These are phyloP conservation scores for Scopus umbretta DNA, from an alignment of 2,113 vertebrate genomes.

Conservation along the genomic window DNA sequence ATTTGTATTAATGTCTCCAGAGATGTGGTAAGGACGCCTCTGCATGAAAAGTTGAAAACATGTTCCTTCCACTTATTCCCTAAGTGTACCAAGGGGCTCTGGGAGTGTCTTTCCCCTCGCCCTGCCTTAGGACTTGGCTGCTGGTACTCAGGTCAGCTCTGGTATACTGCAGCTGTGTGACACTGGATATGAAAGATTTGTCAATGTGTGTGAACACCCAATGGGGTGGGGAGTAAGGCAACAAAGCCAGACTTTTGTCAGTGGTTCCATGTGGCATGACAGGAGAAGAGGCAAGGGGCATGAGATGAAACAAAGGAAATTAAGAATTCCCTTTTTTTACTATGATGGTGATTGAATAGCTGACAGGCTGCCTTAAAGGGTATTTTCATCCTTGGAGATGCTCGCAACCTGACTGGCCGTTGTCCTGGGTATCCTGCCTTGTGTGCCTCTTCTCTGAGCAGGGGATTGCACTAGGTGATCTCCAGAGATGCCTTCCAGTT, in stretches of 20 bases:
- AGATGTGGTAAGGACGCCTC: neutral
- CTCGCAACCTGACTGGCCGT: accelerated
- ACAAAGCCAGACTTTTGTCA: neutral
- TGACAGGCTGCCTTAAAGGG: neutral
- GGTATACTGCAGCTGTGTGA: neutral
- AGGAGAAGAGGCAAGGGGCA: neutral
- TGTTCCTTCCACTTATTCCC: neutral
- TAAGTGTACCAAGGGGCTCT: neutral
- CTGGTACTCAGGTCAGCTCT: neutral
- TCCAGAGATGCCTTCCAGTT: neutral
- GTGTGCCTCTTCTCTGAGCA: neutral
- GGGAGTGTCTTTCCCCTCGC: neutral
- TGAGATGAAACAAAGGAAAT: neutral
- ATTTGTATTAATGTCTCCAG: neutral
- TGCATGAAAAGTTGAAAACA: neutral
- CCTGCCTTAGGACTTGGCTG: neutral
- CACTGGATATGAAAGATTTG: neutral
- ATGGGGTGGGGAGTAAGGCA: neutral
- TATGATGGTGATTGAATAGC: neutral
- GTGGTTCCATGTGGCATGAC: neutral
- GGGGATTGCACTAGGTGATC: neutral
- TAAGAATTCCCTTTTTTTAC: neutral
- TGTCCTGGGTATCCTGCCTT: neutral
- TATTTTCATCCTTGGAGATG: neutral
- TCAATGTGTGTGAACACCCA: neutral